Conservation (phyloP, 2,113 vertebrate species). For the Cricetomys ansorgei region DNA sequence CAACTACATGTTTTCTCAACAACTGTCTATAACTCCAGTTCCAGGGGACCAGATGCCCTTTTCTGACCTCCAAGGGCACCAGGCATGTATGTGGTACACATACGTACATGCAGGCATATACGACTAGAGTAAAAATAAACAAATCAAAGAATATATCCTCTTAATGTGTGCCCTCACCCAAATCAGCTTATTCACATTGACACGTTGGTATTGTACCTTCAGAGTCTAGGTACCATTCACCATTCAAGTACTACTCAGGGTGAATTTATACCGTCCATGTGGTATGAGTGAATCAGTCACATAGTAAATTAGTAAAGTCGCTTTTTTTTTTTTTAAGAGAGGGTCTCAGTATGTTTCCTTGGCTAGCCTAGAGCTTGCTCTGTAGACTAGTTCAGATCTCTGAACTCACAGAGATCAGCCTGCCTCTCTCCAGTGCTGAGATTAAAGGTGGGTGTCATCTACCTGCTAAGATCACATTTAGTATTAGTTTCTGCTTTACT, state of each 20-base stretch:
- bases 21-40: not conserved
- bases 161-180: not conserved
- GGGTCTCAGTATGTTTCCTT: not conserved
- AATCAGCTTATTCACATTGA: not conserved
- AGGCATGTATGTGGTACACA: not conserved
- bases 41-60: not conserved
- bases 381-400: not conserved
- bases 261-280: conserved; percentile 12
- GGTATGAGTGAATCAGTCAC: conserved; percentile 15
- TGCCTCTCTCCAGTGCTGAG: not conserved
- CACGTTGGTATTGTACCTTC: not conserved
- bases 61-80: not conserved
- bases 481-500: not conserved
- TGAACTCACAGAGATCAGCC: not conserved
- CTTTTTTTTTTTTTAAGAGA: not conserved
- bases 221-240: not conserved
- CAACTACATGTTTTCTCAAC: not conserved
- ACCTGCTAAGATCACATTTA: not conserved
- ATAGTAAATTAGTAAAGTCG: conserved; percentile 23
- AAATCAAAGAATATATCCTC: not conserved
- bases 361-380: not conserved
- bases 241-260: conserved; percentile 12
- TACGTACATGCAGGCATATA: not conserved
- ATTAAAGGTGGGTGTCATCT: not conserved
- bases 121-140: not conserved